These are phyloP conservation scores for Alosa alosa DNA, from an alignment of 2,113 vertebrate genomes.

Conservation along the genomic window DNA sequence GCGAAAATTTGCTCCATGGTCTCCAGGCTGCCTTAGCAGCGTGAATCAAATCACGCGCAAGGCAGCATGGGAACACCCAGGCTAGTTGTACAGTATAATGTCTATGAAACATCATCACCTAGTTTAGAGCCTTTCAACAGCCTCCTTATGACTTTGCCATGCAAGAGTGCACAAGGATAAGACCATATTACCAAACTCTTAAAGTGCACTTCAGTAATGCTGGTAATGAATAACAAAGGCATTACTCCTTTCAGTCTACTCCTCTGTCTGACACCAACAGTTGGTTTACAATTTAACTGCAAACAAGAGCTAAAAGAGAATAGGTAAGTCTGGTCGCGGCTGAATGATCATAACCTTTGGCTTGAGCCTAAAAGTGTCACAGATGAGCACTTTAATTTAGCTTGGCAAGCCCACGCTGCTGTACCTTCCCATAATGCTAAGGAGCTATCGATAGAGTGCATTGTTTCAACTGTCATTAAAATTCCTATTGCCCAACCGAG, in stretches of 20 bases:
- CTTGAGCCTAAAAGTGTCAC: neutral
- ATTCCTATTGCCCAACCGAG: conserved; percentile 11
- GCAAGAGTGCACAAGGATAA: neutral
- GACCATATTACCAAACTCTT: neutral
- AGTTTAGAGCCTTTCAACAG: neutral
- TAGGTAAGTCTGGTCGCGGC: too few species aligned
- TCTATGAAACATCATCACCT: neutral
- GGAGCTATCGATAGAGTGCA: neutral
- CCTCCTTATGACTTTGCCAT: neutral
- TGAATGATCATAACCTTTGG: neutral
- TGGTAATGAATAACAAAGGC: neutral
- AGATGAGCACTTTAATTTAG: neutral
- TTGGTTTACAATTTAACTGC: neutral
- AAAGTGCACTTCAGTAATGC: neutral
- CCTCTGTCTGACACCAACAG: neutral
- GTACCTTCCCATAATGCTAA: neutral
- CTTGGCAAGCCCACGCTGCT: neutral
- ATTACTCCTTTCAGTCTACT: neutral
- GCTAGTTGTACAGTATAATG: neutral
- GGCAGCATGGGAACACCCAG: too few species aligned
- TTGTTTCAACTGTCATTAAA: neutral
- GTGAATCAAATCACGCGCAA: too few species aligned
- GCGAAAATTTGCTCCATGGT: too few species aligned
- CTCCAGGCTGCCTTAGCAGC: too few species aligned
- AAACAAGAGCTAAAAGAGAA: neutral